Base-by-base conservation (phyloP, 2,888 invertebrate genomes). In the Neoascia interrupta region DNA sequence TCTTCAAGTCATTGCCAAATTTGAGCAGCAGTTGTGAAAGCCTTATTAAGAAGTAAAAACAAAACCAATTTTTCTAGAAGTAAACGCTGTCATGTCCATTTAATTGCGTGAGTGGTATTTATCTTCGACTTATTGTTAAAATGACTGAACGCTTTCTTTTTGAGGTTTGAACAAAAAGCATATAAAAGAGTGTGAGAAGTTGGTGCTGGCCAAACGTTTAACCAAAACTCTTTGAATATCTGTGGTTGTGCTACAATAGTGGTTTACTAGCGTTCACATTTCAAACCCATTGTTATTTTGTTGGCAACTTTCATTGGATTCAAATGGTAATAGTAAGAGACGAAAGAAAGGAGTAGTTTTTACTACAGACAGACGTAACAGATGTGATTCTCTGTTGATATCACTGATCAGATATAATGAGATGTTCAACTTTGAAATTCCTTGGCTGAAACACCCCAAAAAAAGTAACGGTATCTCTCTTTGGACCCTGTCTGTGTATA, bases 1-100 rank as follows among this genome's bases (percentile, higher is more conserved):
- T 91, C 82, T 91, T 91, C 84, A 91, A 91, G 86, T 91, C 91
- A 84, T 91, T 94, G 90, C 93, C 93, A 88, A 93, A 93, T 90
- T 90, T 93, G 89, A 93, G 92, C 88, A 92, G 93, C 84, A 92
- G 92, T 87, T 92, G 91, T 87, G 92, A 92, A 87, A 91, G 90
- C 85, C 90, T 92, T 84, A 90, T 92, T 83, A 90, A 90, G 85
- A 90, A 85, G 82, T 85, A 83, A 84, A 81, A 28, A 66, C 18
- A 49, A 49, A 68, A 51, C 54, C 13, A 56, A 54, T 34, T 34
- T 72, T 73, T 56, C 34, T 56, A 39, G 15, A 54, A 10, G 18
- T 60, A 47, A 51, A 58, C 36, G 58, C 58, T 53, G 43, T 60
- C 63, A 60, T 64, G 70, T 72, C 70, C 64, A 66, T 76, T 63